Evolutionary conservation across 2,113 vertebrate species (phyloP).

Genomic region (Oostethus manadensis): DNA sequence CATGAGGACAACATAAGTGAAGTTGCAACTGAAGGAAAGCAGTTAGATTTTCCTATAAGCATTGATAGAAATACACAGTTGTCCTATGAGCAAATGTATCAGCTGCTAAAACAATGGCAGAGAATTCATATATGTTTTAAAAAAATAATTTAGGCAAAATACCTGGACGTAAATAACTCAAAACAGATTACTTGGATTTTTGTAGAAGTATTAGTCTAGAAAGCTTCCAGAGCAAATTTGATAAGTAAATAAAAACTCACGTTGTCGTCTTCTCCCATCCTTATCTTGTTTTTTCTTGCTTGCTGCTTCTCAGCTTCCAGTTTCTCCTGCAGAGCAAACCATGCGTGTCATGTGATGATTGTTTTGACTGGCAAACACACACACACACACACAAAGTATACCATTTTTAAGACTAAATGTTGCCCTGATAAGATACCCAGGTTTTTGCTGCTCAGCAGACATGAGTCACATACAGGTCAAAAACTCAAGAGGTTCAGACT

Average conservation of each 20-base stretch:
- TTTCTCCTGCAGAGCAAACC: constrained; percentile 56
- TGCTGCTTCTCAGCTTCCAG: constrained; percentile 39
- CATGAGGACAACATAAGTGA: not conserved
- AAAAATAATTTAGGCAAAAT: too few species aligned
- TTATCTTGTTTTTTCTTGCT: constrained; percentile 28
- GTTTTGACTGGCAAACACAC: not conserved
- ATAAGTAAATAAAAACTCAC: constrained; percentile 43
- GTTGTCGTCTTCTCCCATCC: constrained; percentile 58
- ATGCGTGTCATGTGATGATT: not conserved
- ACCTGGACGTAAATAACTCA: not conserved
- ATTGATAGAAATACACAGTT: too few species aligned
- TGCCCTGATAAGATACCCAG: constrained; percentile 2
- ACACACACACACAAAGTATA: not conserved
- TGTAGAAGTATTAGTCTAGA: not conserved
- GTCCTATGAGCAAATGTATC: too few species aligned
- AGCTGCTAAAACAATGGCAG: too few species aligned
- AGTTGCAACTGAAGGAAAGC: not conserved
- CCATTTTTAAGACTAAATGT: not conserved
- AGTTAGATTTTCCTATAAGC: not conserved
- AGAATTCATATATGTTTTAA: too few species aligned
- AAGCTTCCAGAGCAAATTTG: not conserved
- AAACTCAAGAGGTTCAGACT: constrained; percentile 14
- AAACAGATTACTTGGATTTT: not conserved
- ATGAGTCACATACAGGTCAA: not conserved
- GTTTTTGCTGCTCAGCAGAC: constrained; percentile 1